Evolutionary conservation across 2,113 vertebrate species (phyloP).

Genomic region (Notothenia rossii): DNA sequence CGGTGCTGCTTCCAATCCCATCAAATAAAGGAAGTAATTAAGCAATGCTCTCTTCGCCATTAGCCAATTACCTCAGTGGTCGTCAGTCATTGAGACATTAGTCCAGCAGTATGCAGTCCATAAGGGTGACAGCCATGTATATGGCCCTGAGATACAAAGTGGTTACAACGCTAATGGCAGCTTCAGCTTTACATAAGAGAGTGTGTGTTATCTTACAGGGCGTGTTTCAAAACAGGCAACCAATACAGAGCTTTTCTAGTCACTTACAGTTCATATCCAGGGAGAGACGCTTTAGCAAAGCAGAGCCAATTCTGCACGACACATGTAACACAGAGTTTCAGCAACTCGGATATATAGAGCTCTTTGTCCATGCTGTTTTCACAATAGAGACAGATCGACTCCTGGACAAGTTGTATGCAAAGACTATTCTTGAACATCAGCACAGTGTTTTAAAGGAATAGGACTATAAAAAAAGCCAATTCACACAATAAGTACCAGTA

Average conservation of each 20-base stretch:
- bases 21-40: slow-evolving; percentile 71
- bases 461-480: neutral
- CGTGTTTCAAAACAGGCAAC: slow-evolving; percentile 5
- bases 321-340: neutral
- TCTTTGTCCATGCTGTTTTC: neutral
- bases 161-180: slow-evolving; percentile 28
- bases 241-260: neutral
- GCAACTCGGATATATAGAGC: neutral
- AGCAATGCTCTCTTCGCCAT: slow-evolving; percentile 62
- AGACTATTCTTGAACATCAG: neutral
- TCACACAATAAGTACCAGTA: neutral
- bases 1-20: slow-evolving; percentile 45
- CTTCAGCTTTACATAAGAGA: slow-evolving; percentile 17
- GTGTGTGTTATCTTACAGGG: neutral
- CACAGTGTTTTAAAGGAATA: neutral
- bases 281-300: neutral
- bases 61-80: slow-evolving; percentile 67
- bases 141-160: slow-evolving; percentile 38
- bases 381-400: neutral
- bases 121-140: slow-evolving; percentile 20
- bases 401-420: neutral
- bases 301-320: neutral
- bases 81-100: slow-evolving; percentile 46
- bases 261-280: slow-evolving; percentile 12
- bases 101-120: slow-evolving; percentile 33